These are phyloP conservation scores for Aplysia californica DNA, from an alignment of 1,140 invertebrate genomes.

Conservation along the genomic window DNA sequence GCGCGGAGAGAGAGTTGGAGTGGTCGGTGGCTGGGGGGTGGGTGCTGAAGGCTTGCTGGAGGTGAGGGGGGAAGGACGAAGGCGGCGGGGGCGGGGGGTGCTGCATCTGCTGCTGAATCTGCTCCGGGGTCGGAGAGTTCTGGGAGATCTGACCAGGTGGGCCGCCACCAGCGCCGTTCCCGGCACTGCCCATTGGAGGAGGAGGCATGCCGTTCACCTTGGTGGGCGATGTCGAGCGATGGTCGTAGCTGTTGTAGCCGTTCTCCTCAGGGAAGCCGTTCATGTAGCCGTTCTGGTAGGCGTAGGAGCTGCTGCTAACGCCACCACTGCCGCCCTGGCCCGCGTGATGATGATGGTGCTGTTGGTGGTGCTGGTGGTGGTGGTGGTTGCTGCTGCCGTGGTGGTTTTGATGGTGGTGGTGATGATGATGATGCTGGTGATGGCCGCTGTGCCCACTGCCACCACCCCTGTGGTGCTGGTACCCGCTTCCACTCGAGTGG, in stretches of 20 bases:
- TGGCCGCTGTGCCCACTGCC: no score
- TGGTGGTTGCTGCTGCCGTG: slow-evolving; percentile 1
- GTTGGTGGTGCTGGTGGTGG: slow-evolving; percentile 12
- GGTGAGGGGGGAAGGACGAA: not conserved
- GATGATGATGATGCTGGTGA: not conserved
- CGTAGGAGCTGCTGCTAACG: not conserved
- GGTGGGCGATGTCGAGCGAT: slow-evolving; percentile 8
- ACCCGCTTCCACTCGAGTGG: not conserved
- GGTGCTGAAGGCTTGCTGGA: slow-evolving; percentile 18
- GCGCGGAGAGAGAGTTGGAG: not conserved
- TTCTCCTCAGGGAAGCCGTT: slow-evolving; percentile 22
- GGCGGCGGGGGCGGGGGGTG: slow-evolving; percentile 20
- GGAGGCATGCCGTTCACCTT: slow-evolving; percentile 4
- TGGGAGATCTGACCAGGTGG: slow-evolving; percentile 10
- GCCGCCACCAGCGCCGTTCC: not conserved
- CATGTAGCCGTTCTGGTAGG: slow-evolving; percentile 25
- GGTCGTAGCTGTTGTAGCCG: slow-evolving; percentile 10
- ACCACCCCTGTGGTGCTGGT: not conserved
- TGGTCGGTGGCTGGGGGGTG: no score
- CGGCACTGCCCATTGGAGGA: not conserved
- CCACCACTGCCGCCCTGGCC: not conserved
- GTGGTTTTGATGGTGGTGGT: not conserved
- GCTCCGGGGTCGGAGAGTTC: slow-evolving; percentile 22
- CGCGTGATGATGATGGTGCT: slow-evolving; percentile 17
- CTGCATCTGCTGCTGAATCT: slow-evolving; percentile 28